Conservation (phyloP, 2,113 vertebrate genomes). For the Peromyscus maniculatus region DNA sequence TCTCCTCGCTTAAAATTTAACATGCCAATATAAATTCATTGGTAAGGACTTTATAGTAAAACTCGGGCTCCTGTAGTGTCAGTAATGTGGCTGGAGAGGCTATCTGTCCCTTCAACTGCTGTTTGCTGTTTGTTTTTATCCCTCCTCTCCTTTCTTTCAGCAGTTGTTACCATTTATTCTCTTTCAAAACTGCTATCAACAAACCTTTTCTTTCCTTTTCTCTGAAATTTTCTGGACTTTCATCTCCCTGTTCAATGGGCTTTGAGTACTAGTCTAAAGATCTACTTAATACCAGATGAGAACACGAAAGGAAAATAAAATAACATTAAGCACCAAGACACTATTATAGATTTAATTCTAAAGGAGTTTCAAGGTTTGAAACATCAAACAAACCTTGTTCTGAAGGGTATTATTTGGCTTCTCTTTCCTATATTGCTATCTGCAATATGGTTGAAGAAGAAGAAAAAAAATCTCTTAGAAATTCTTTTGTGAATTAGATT, state of each 20-base stretch:
- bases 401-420: conserved; percentile 63
- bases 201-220: conserved; percentile 50
- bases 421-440: conserved; percentile 42
- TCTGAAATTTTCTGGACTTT: conserved; percentile 16
- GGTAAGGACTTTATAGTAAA: background rate
- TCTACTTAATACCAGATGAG: conserved; percentile 59
- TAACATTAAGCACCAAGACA: conserved; percentile 61
- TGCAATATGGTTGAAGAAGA: background rate
- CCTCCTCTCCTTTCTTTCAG: background rate
- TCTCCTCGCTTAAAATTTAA: conserved; percentile 1
- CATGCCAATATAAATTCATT: background rate
- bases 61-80: background rate
- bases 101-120: background rate
- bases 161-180: conserved; percentile 12
- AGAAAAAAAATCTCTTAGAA: conserved; percentile 26
- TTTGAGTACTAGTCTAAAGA: conserved; percentile 62
- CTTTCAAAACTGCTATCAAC: conserved; percentile 9
- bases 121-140: background rate
- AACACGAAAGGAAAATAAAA: conserved; percentile 63
- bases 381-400: conserved; percentile 68
- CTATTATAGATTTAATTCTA: conserved; percentile 63
- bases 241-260: conserved; percentile 53
- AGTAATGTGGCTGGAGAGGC: background rate
- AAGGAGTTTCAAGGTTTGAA: conserved; percentile 58
- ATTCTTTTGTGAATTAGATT: conserved; percentile 52